Conservation (phyloP, 1,140 invertebrate species). For the Potamilus streckersoni region DNA sequence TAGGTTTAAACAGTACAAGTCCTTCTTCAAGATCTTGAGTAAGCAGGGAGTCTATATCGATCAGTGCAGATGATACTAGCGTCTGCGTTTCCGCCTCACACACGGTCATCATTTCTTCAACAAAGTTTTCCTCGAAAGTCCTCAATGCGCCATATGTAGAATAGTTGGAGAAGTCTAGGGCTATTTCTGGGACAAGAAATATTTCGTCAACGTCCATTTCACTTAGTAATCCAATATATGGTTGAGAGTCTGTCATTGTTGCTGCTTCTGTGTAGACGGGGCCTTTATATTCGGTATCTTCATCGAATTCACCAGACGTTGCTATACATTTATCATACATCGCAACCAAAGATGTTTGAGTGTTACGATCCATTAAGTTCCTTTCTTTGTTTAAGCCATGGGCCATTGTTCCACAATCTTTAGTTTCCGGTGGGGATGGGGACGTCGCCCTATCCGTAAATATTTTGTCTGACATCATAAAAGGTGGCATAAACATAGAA, state of each 20-base stretch:
- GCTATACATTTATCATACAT: constrained; percentile 52
- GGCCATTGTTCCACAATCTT: constrained; percentile 55
- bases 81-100: constrained; percentile 54
- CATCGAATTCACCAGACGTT: constrained; percentile 45
- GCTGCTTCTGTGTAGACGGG: constrained; percentile 48
- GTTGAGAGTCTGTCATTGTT: constrained; percentile 61
- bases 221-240: constrained; percentile 60
- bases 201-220: constrained; percentile 62
- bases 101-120: constrained; percentile 33
- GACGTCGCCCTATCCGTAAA: constrained; percentile 35
- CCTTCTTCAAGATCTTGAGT: not conserved
- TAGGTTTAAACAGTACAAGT: constrained; percentile 6
- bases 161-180: constrained; percentile 47
- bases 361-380: constrained; percentile 27
- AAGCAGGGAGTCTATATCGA: constrained; percentile 13
- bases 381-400: constrained; percentile 38
- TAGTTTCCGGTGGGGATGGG: constrained; percentile 29
- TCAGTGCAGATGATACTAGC: constrained; percentile 17
- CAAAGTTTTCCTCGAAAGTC: constrained; percentile 40
- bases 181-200: constrained; percentile 54
- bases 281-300: constrained; percentile 25
- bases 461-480: constrained; percentile 18
- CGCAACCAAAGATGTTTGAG: constrained; percentile 43
- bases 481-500: not conserved
- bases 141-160: constrained; percentile 32